A percentile compares a stretch with the other conserved stretches of the same genome.
These are phyloP conservation scores for Eupeodes latifasciatus DNA, from an alignment of 2,888 invertebrate species.

Conservation along the genomic window DNA sequence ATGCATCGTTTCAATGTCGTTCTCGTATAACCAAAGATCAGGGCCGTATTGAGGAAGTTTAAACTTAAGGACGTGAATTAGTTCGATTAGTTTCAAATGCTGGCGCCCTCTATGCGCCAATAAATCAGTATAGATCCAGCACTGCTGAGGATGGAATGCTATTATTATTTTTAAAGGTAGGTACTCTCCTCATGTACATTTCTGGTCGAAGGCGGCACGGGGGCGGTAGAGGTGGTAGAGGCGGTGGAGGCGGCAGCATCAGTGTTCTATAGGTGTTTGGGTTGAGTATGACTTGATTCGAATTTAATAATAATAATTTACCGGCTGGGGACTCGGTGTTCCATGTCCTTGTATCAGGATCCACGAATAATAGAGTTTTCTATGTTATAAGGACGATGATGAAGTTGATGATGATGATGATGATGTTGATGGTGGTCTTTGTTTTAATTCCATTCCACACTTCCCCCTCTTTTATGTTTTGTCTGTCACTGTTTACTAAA, in stretches of 20 bases:
- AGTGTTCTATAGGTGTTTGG: not conserved
- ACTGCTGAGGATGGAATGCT: not conserved
- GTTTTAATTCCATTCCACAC: not conserved
- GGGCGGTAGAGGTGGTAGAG: too few relatives aligned
- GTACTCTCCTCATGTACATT: slow-evolving; percentile 5
- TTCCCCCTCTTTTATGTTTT: not conserved
- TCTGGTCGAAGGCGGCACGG: not conserved
- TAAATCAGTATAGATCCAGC: not conserved
- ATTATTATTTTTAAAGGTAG: slow-evolving; percentile 55
- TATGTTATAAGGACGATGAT: not conserved
- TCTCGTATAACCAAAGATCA: not conserved
- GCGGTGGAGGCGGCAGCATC: too few relatives aligned
- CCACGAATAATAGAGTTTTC: slow-evolving; percentile 30
- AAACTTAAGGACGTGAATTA: not conserved
- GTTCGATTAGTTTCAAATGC: not conserved
- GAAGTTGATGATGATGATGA: slow-evolving; percentile 2
- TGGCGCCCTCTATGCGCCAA: not conserved
- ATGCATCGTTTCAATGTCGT: slow-evolving; percentile 55
- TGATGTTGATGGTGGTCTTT: not conserved
- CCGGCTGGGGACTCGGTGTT: slow-evolving; percentile 52
- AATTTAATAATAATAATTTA: slow-evolving; percentile 66
- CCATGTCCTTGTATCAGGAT: slow-evolving; percentile 23
- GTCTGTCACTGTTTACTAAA: too few relatives aligned
- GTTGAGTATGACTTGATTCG: slow-evolving; percentile 50
- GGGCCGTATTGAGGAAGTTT: not conserved